Base-by-base conservation (phyloP, 2,113 vertebrate species). In the Prunella fulvescens region DNA sequence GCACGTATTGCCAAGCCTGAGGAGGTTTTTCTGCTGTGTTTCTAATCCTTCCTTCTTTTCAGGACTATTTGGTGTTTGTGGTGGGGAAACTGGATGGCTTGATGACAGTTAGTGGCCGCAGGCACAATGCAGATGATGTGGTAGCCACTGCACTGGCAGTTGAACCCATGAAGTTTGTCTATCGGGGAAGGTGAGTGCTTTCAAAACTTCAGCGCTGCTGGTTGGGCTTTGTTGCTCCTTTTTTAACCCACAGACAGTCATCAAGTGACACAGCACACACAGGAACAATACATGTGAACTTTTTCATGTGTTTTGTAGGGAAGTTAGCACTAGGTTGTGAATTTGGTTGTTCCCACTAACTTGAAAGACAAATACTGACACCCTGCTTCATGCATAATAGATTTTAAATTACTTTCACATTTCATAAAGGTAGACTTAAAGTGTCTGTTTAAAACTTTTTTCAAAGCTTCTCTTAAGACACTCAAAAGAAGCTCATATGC, bases 91-190 rank as follows among this genome's bases (percentile, higher is more conserved):
- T 99, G 98, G 99, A 99, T 3, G 99, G 99, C 13, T 95, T 99
- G 91, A 99, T 99, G 99, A 98, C 98, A 67, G 99, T 99, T 14
- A 98, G 98, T 76, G 98, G 98, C 37, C 98, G 99, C 73, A 98
- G 98, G 92, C 99, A 99, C 95, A 99, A 98, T 4, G 99, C 99
- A 0, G 99, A 99, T 48, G 99, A 99, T 28, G 97, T 99, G 10
- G 99, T 99, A 57, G 99, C 99, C 89, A 99, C 99, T 0, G 99
- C 99, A 0, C 91, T 99, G 96, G 99, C 99, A 3, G 99, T 99
- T 19, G 99, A 99, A 77, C 99, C 99, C 79, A 99, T 99, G 99
- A 99, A 99, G 97, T 99, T 99, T 98, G 99, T 99, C 62, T 99
- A 99, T 97, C 98, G 99, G 93, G 99, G 99, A 94, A 99, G 99